A percentile compares a stretch with the other conserved stretches of the same genome.
Evolutionary conservation across 2,888 invertebrate genomes (phyloP).

Genomic region (Adineta ricciae): DNA sequence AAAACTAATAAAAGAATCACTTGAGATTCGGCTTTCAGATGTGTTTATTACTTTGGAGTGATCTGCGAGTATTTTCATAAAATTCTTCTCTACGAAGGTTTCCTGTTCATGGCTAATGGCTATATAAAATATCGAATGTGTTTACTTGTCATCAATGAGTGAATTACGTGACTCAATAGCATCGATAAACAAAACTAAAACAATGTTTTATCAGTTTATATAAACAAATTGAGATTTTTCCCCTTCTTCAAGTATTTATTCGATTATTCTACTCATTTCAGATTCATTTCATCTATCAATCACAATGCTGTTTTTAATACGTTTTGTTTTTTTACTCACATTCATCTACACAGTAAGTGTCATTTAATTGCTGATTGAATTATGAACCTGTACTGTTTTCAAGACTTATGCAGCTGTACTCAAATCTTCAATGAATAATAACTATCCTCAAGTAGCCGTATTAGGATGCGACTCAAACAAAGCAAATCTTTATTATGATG

Average conservation of each 20-base stretch:
- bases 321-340: background rate
- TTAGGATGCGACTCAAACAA: background rate
- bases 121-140: background rate
- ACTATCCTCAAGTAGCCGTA: background rate
- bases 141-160: background rate
- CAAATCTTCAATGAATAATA: background rate
- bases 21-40: too few relatives aligned
- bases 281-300: background rate
- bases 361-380: background rate
- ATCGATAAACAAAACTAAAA: background rate
- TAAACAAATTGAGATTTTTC: background rate
- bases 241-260: background rate
- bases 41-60: too few relatives aligned
- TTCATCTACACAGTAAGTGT: background rate
- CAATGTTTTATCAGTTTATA: background rate
- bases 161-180: background rate
- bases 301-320: background rate
- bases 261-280: background rate
- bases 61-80: too few relatives aligned
- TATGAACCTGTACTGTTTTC: too few relatives aligned
- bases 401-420: background rate
- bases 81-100: too few relatives aligned
- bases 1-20: too few relatives aligned
- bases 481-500: slow-evolving; percentile 2
- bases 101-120: background rate